Evolutionary conservation across 1,140 invertebrate species (phyloP).

Genomic region (Brachionus rotundiformis): DNA sequence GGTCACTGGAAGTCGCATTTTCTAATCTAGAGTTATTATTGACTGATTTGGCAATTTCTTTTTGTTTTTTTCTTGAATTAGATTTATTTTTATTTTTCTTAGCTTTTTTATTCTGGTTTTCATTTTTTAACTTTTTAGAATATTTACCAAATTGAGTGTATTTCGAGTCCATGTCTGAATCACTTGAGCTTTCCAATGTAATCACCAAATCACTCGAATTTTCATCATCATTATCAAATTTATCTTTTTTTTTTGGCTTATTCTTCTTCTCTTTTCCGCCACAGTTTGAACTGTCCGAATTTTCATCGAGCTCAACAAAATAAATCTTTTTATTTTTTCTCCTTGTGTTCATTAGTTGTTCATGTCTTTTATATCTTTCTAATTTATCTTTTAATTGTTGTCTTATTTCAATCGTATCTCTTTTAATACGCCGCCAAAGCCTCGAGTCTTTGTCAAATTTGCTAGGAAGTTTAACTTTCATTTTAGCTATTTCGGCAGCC

Average conservation of each 20-base stretch:
- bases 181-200: neutral
- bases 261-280: neutral
- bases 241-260: neutral
- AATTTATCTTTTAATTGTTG: neutral
- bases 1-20: neutral
- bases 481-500: neutral
- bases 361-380: neutral
- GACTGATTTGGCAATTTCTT: conserved; percentile 23
- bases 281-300: neutral
- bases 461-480: neutral
- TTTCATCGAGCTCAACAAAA: conserved; percentile 4
- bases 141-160: conserved; percentile 41
- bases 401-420: neutral
- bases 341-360: neutral
- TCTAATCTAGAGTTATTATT: neutral
- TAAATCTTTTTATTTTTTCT: conserved; percentile 5
- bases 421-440: neutral
- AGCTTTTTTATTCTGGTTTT: conserved; percentile 19
- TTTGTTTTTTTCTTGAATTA: neutral
- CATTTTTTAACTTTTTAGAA: conserved; percentile 25
- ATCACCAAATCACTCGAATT: neutral
- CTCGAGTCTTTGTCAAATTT: conserved; percentile 22
- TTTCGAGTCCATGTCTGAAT: conserved; percentile 4
- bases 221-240: conserved; percentile 20
- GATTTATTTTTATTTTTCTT: neutral